Conservation (phyloP, 2,113 vertebrate genomes). For the Noctilio leporinus region DNA sequence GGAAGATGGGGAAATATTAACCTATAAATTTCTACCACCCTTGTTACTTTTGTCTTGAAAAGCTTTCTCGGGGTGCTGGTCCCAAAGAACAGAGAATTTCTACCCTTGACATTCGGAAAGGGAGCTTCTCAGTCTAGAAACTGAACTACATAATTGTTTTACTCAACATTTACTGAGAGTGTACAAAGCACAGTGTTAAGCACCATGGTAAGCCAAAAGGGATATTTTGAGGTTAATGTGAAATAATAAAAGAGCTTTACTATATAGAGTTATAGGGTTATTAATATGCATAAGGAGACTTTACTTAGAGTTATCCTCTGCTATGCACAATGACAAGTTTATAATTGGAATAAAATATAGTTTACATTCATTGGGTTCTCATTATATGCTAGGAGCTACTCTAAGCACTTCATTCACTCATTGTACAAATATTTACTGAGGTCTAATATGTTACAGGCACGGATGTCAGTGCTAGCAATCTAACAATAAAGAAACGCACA, state of each 20-base stretch:
- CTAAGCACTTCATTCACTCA: neutral
- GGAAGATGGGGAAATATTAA: neutral
- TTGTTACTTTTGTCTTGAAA: neutral
- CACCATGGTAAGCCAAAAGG: neutral
- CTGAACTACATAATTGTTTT: neutral
- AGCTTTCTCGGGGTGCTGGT: neutral
- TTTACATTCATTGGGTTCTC: neutral
- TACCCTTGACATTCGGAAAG: neutral
- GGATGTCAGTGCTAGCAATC: neutral
- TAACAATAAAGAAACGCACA: neutral
- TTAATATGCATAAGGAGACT: neutral
- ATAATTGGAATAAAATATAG: neutral
- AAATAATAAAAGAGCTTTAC: neutral
- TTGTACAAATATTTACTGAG: neutral
- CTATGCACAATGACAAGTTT: neutral
- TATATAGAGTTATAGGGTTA: neutral
- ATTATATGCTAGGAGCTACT: neutral
- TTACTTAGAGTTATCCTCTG: neutral
- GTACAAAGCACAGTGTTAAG: neutral
- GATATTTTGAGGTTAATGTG: neutral
- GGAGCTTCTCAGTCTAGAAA: neutral
- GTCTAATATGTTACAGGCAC: neutral
- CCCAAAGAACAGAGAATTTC: neutral
- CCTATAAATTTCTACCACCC: neutral
- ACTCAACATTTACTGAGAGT: neutral